Evolutionary conservation across 2,113 vertebrate genomes (phyloP).

Genomic region (Thermophis baileyi): DNA sequence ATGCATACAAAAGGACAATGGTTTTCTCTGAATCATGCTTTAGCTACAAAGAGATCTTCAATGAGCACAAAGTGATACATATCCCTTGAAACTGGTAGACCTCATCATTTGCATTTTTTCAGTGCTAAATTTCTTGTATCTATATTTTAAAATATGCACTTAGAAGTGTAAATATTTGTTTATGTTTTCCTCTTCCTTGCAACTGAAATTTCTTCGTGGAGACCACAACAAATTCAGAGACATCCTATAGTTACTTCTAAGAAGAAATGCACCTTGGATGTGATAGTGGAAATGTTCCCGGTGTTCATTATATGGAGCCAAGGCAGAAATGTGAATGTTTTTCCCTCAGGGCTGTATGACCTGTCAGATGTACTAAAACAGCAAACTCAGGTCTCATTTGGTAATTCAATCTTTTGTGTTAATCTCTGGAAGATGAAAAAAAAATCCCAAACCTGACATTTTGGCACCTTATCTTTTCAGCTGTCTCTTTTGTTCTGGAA

Average conservation of each 20-base stretch:
- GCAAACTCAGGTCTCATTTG: neutral
- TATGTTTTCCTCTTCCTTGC: constrained; percentile 2
- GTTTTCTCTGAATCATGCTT: constrained; percentile 40
- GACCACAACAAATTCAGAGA: neutral
- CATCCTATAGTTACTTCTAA: neutral
- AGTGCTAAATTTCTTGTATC: constrained; percentile 24
- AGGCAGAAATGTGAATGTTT: neutral
- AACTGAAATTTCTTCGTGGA: constrained; percentile 3
- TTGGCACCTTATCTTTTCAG: neutral
- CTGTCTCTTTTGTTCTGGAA: neutral
- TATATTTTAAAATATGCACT: constrained; percentile 1
- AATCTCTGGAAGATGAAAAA: neutral
- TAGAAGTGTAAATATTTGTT: constrained; percentile 15
- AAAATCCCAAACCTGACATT: neutral
- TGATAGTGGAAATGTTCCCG: constrained; percentile 3
- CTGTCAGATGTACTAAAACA: neutral
- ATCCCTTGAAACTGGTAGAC: constrained; percentile 32
- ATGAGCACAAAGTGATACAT: constrained; percentile 5
- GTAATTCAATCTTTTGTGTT: neutral
- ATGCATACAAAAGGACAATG: constrained; percentile 35
- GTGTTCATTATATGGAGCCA: neutral
- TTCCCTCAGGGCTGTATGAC: neutral
- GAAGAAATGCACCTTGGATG: constrained; percentile 19
- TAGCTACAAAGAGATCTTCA: constrained; percentile 30
- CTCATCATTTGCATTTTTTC: constrained; percentile 40